Evolutionary conservation across 2,113 vertebrate genomes (phyloP), one percentile per base, ranked within the genome.

Genomic region (Cyanistes caeruleus): DNA sequence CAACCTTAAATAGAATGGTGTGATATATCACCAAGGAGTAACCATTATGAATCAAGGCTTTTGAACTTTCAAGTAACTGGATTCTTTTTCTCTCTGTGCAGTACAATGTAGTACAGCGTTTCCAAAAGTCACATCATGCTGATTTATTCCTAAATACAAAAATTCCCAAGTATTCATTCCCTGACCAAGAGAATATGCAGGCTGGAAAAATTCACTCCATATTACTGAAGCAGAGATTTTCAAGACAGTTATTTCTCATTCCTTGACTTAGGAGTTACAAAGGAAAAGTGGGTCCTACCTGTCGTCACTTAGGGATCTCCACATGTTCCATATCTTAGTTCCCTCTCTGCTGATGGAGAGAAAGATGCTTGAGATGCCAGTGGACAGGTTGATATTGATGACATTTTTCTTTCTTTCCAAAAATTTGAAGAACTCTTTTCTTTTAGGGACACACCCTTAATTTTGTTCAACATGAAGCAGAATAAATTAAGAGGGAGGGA

Each of bases 1-100:
- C 8, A 77, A 10, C 10, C 17, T 89, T 49, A 24, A 58, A 62
- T 39, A 51, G 0, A 1, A 1, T 10, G 10, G 5, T 24, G 30
- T 21, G 37, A 41, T 58, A 37, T 7, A 23, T 56, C 35, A 35
- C 13, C 37, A 60, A 89, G 58, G 21, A 82, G 3, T 13, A 91
- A 21, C 7, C 18, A 46, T 11, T 41, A 64, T 39, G 30, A 64
- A 67, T 7, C 5, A 39, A 72, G 64, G 46, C 20, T 58, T 49
- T 49, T 73, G 17, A 23, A 19, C 18, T 69, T 82, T 76, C 23
- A 91, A 53, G n/a, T 49, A 73, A n/a, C 9, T 55, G 11, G 5
- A 76, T 59, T 55, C 7, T 78, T 33, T 35, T 35, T 67, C 30
- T 55, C 64, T 65, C 15, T 55, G 7, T 51, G 23, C 35, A 49